A percentile compares a stretch with the other conserved stretches of the same genome.
phyloP scores from a whole-genome alignment of 2,888 invertebrate genomes.

The Habrosyne pyritoides region DNA sequence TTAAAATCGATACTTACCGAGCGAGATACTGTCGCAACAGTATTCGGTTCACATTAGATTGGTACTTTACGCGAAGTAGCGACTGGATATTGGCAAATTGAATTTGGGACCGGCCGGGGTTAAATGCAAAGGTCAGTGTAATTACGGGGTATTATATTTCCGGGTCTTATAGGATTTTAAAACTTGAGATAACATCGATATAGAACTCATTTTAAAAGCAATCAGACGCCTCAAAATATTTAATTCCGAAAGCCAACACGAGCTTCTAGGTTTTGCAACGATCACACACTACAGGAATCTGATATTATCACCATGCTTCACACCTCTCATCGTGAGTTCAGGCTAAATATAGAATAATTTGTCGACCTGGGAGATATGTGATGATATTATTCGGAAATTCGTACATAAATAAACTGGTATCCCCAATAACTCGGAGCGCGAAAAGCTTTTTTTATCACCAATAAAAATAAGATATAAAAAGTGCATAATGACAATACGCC shows the following conservation, averaged over 20 bases:
- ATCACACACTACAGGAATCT: neutral
- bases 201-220: neutral
- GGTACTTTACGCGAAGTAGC: slow-evolving; percentile 49
- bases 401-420: slow-evolving; percentile 9
- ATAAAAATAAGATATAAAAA: slow-evolving; percentile 21
- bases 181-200: slow-evolving; percentile 15
- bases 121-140: slow-evolving; percentile 30
- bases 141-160: slow-evolving; percentile 28
- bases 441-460: slow-evolving; percentile 9
- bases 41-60: slow-evolving; percentile 51
- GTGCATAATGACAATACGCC: slow-evolving; percentile 48
- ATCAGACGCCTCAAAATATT: neutral
- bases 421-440: slow-evolving; percentile 20
- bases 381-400: slow-evolving; percentile 6
- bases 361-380: neutral
- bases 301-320: neutral
- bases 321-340: neutral
- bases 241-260: neutral
- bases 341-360: neutral
- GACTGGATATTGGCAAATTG: slow-evolving; percentile 47
- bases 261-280: neutral
- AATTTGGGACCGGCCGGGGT: slow-evolving; percentile 47
- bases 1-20: slow-evolving; percentile 37
- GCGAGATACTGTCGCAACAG: slow-evolving; percentile 51
- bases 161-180: slow-evolving; percentile 28